These are phyloP conservation scores for Dilophus febrilis DNA, from an alignment of 2,888 invertebrate genomes.

Conservation along the genomic window DNA sequence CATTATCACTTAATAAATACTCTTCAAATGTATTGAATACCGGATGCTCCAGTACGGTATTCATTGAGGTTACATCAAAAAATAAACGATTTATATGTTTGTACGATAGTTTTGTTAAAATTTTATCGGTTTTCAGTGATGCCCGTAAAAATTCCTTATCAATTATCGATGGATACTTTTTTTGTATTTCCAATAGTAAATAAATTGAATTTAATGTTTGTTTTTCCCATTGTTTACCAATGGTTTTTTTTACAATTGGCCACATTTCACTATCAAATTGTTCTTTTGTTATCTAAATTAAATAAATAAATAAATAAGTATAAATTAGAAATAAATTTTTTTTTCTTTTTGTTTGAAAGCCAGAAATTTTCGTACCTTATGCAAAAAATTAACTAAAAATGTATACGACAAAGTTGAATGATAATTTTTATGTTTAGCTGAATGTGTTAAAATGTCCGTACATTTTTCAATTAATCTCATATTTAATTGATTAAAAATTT, in stretches of 20 bases:
- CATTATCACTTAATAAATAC: conserved; percentile 34
- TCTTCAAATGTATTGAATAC: conserved; percentile 42
- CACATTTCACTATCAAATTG: conserved; percentile 40
- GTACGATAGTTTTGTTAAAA: conserved; percentile 41
- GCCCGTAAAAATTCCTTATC: conserved; percentile 37
- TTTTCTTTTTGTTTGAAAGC: neutral
- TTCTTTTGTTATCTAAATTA: conserved; percentile 33
- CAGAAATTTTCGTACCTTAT: conserved; percentile 27
- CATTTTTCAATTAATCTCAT: conserved; percentile 34
- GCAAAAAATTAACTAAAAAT: conserved; percentile 42
- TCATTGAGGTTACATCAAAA: conserved; percentile 32
- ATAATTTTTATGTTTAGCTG: conserved; percentile 17
- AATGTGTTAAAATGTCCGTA: conserved; percentile 24
- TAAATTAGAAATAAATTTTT: neutral
- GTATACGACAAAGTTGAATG: conserved; percentile 33
- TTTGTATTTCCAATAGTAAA: conserved; percentile 32
- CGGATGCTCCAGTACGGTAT: conserved; percentile 39
- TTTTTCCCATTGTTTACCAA: conserved; percentile 41
- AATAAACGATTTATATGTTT: conserved; percentile 39
- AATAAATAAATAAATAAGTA: conserved; percentile 2
- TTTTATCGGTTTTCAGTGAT: conserved; percentile 35
- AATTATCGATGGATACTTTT: conserved; percentile 33
- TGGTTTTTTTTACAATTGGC: conserved; percentile 39
- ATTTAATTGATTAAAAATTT: conserved; percentile 34
- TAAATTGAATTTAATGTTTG: conserved; percentile 48